Evolutionary conservation across 2,113 vertebrate genomes (phyloP), one percentile per base, ranked within the genome.

Genomic region (Erpornis zantholeuca): DNA sequence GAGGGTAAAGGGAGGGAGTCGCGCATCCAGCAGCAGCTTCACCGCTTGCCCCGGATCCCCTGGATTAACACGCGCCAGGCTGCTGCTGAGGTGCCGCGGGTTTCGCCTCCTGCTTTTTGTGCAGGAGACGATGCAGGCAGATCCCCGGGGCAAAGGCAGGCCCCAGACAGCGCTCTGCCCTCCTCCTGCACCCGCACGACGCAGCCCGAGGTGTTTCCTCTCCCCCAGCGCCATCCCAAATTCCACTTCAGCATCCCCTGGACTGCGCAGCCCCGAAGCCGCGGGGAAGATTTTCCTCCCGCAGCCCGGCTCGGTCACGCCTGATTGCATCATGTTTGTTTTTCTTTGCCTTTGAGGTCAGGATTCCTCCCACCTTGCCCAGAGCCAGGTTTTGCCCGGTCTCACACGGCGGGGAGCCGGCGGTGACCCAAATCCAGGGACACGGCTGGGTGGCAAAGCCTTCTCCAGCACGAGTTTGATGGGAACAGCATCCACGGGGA

Each of bases 11-110:
- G 20, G 27, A 2, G 45, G 59, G 38, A 47, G 27, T 2, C 3
- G 57, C 56, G 2, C 3, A 0, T 10, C 20, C 35, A 10, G 76
- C 75, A 44, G 71, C 71, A 61, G 35, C 66, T 54, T 8, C 11
- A 0, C 3, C 50, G 0, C 60, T 49, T 4, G 14, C 11, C 80
- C 72, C 25, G 0, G 5, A 15, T 18, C 12, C 54, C 63, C 40
- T 20, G 0, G 0, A 9, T 12, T 5, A 54, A 50, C 3, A 0
- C 2, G 7, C 35, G 3, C 5, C 77, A 2, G 7, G 0, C n/a
- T 3, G 44, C 77, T 28, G 54, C 81, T 0, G 22, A 69, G 25
- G 8, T 0, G 2, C 2, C 44, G 60, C 19, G 9, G 3, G 0
- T 50, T 92, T 52, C 24, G 1, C 60, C 73, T 60, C 60, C 44